Conservation (phyloP, 2,888 invertebrate species). For the Eretmocerus hayati region DNA sequence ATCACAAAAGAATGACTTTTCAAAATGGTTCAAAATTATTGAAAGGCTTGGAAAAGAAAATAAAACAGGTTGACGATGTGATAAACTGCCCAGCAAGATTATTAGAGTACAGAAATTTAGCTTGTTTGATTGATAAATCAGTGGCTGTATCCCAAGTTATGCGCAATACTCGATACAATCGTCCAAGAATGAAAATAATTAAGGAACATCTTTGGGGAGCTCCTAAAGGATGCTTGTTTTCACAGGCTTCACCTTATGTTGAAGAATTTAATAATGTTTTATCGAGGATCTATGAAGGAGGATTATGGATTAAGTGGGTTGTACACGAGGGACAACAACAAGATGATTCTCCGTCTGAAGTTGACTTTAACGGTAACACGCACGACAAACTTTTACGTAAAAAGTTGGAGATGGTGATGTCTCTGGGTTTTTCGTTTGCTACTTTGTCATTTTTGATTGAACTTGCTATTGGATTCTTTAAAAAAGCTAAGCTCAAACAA, state of each 20-base stretch:
- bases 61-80: not conserved
- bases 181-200: constrained; percentile 1
- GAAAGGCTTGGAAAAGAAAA: constrained; percentile 2
- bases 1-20: constrained; percentile 1
- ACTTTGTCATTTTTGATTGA: not conserved
- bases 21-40: not conserved
- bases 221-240: not conserved
- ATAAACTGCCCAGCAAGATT: not conserved
- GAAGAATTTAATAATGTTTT: not conserved
- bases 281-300: not conserved
- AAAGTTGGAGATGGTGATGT: not conserved
- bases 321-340: not conserved
- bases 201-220: not conserved
- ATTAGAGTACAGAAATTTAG: not conserved
- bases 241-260: constrained; percentile 2
- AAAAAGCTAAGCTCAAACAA: not conserved
- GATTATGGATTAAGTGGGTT: not conserved
- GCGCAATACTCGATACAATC: not conserved
- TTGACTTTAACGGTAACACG: no score
- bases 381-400: not conserved
- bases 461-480: not conserved
- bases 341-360: not conserved
- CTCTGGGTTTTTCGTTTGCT: not conserved
- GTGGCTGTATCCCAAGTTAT: not conserved
- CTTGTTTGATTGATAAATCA: constrained; percentile 2